These are phyloP conservation scores for Flexamia atlantica DNA, from an alignment of 2,888 invertebrate genomes.

Conservation along the genomic window DNA sequence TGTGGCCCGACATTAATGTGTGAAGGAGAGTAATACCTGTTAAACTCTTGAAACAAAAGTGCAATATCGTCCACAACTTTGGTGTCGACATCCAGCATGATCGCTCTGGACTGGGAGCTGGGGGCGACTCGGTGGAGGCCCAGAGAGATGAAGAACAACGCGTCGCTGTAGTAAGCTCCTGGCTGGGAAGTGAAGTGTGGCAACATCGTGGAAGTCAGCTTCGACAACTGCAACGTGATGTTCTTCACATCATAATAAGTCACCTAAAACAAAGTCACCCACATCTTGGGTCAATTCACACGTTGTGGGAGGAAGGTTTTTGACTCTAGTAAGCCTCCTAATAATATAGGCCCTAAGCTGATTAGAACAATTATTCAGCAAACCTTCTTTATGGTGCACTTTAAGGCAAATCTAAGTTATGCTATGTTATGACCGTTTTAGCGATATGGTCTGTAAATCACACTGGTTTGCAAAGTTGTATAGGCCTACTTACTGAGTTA, in stretches of 20 bases:
- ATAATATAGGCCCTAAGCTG: too few relatives aligned
- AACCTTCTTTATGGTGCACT: too few relatives aligned
- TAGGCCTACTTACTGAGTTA: too few relatives aligned
- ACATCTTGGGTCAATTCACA: too few relatives aligned
- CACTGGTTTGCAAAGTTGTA: too few relatives aligned
- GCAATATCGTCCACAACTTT: slow-evolving; percentile 84
- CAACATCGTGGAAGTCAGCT: slow-evolving; percentile 82
- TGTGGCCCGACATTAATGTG: too few relatives aligned
- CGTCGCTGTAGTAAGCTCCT: slow-evolving; percentile 87
- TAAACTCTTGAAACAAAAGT: slow-evolving; percentile 82
- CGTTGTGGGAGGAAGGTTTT: too few relatives aligned
- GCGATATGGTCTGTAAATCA: too few relatives aligned
- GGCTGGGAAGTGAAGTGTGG: slow-evolving; percentile 80
- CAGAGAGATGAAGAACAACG: slow-evolving; percentile 87
- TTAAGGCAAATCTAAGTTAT: too few relatives aligned
- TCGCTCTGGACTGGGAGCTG: slow-evolving; percentile 78
- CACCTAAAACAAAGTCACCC: slow-evolving; percentile 74
- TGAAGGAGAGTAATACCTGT: slow-evolving; percentile 74
- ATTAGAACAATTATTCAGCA: too few relatives aligned
- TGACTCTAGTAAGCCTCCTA: too few relatives aligned
- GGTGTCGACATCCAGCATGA: slow-evolving; percentile 88
- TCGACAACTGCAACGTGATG: slow-evolving; percentile 79
- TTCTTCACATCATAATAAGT: slow-evolving; percentile 81
- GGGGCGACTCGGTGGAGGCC: slow-evolving; percentile 85
- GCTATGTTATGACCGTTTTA: too few relatives aligned